Percentiles rank a stretch among this genome's conserved stretches.
Conservation (phyloP, 2,797 vertebrate species). For the Loriculus beryllinus region DNA sequence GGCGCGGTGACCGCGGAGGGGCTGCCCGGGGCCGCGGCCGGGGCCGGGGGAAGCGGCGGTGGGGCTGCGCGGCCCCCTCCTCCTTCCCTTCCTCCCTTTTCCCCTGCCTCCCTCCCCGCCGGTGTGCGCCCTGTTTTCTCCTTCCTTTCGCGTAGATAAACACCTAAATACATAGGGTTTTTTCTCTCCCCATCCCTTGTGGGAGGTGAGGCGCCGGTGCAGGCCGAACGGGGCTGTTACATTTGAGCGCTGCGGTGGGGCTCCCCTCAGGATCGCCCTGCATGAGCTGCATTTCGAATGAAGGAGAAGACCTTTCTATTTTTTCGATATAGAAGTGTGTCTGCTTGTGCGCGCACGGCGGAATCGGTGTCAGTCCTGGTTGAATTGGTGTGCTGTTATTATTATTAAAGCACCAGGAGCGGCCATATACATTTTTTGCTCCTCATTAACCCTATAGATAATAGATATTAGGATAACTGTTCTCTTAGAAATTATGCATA, state of each 20-base stretch:
- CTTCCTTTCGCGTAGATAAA: background rate
- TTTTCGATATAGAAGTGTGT: background rate
- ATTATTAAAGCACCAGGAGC: slow-evolving; percentile 57
- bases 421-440: background rate
- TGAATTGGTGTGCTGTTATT: slow-evolving; percentile 53
- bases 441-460: background rate
- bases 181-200: slow-evolving; percentile 5
- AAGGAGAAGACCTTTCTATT: slow-evolving; percentile 61
- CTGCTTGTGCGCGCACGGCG: background rate
- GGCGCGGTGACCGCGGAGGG: slow-evolving; percentile 52
- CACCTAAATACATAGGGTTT: background rate
- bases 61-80: slow-evolving; percentile 47
- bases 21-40: slow-evolving; percentile 33
- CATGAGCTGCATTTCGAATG: slow-evolving; percentile 77
- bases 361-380: slow-evolving; percentile 37
- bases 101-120: slow-evolving; percentile 33
- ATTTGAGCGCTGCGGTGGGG: slow-evolving; percentile 67
- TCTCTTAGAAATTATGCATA: background rate
- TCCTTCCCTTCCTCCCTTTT: background rate
- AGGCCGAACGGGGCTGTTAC: slow-evolving; percentile 38
- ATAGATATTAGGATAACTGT: slow-evolving; percentile 20
- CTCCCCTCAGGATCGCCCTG: slow-evolving; percentile 70
- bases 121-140: background rate
- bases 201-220: slow-evolving; percentile 56
- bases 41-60: slow-evolving; percentile 12